These are phyloP conservation scores for Nasonia oneida DNA, from an alignment of 2,888 invertebrate species.

Conservation along the genomic window DNA sequence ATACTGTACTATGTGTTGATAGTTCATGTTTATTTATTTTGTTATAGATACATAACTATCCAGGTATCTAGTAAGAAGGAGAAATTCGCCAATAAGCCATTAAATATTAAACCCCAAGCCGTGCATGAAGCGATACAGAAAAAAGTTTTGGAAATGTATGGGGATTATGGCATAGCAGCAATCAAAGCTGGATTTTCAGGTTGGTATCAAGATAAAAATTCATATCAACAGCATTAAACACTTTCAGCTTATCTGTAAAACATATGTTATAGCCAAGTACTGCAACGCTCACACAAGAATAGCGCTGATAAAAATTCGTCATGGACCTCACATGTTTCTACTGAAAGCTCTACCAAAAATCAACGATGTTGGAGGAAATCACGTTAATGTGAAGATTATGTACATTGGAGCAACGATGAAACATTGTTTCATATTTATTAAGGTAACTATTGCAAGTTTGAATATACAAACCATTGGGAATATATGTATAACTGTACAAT, in stretches of 20 bases:
- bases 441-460: constrained; percentile 69
- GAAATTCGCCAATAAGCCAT: constrained; percentile 77
- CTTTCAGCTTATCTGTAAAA: constrained; percentile 2
- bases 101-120: constrained; percentile 80
- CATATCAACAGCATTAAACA: constrained; percentile 19
- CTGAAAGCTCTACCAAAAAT: constrained; percentile 86
- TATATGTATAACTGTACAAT: constrained; percentile 36
- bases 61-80: constrained; percentile 82
- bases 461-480: neutral
- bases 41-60: constrained; percentile 85
- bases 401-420: constrained; percentile 90
- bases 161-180: constrained; percentile 88
- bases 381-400: constrained; percentile 84
- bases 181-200: constrained; percentile 84
- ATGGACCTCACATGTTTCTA: constrained; percentile 88
- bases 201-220: constrained; percentile 64
- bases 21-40: constrained; percentile 23
- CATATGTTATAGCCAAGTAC: constrained; percentile 83
- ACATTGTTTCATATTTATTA: constrained; percentile 88
- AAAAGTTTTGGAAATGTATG: constrained; percentile 86
- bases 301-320: constrained; percentile 86
- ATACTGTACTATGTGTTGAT: neutral
- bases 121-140: constrained; percentile 82
- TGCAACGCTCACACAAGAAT: constrained; percentile 89
- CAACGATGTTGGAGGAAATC: constrained; percentile 83